Evolutionary conservation across 2,113 vertebrate genomes (phyloP).

Genomic region (Amia ocellicauda): DNA sequence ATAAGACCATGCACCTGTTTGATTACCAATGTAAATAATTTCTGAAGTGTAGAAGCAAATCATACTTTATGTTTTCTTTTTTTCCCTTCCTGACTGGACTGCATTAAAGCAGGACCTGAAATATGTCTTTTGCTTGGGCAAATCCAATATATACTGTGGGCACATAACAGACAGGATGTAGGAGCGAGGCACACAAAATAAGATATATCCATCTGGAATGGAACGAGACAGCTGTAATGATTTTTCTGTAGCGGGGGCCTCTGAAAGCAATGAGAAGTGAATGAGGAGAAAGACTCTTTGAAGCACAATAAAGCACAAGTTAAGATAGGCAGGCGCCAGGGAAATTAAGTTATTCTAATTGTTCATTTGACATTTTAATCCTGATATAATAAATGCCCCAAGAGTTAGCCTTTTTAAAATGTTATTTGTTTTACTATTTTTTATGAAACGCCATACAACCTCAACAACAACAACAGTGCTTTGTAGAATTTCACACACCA

Average conservation of each 20-base stretch:
- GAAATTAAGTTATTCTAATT: conserved; percentile 52
- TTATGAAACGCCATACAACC: no score
- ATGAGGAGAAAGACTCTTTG: conserved; percentile 27
- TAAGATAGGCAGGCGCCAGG: conserved; percentile 33
- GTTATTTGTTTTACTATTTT: no score
- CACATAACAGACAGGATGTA: conserved; percentile 31
- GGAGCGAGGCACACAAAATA: conserved; percentile 36
- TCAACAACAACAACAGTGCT: no score
- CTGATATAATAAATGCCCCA: conserved; percentile 41
- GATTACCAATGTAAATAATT: no score
- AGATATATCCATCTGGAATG: conserved; percentile 43
- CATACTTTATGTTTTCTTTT: neutral
- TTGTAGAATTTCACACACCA: no score
- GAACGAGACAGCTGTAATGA: conserved; percentile 34
- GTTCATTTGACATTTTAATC: conserved; percentile 44
- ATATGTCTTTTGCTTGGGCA: neutral
- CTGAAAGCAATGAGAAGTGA: conserved; percentile 14
- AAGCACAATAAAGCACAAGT: conserved; percentile 16
- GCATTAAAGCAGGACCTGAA: neutral
- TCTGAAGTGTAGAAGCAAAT: no score
- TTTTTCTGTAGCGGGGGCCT: conserved; percentile 11
- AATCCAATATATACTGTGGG: conserved; percentile 38
- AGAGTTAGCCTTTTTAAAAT: conserved; percentile 10
- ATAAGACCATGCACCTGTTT: neutral
- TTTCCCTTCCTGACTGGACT: neutral